Conservation (phyloP, 1,140 invertebrate genomes). For the Triops cancriformis region DNA sequence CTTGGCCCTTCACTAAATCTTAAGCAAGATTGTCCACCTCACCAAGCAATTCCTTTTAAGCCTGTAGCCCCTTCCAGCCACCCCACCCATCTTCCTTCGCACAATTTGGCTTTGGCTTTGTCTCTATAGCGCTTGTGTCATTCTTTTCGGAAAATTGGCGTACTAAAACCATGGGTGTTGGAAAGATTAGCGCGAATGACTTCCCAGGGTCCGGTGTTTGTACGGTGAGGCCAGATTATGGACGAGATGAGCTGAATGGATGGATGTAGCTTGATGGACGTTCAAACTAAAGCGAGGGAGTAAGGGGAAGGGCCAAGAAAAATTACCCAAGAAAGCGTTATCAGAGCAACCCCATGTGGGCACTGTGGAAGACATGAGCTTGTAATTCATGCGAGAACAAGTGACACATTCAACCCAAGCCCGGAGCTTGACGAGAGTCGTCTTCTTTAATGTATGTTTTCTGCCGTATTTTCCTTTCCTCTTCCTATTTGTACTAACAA, state of each 20-base stretch:
- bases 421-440: not conserved
- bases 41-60: not conserved
- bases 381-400: conserved; percentile 10
- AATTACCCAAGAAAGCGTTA: not conserved
- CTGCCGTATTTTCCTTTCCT: not conserved
- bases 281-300: not conserved
- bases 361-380: not conserved
- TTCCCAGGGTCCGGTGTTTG: no score
- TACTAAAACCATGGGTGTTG: not conserved
- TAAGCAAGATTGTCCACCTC: conserved; percentile 13
- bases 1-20: not conserved
- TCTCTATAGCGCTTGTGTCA: not conserved
- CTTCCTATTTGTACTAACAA: not conserved
- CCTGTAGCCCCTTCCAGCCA: not conserved
- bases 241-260: not conserved
- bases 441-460: not conserved
- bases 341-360: conserved; percentile 6
- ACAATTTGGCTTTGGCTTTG: not conserved
- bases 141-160: not conserved
- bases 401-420: not conserved
- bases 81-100: not conserved
- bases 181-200: not conserved
- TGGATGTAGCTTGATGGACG: not conserved
- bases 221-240: not conserved
- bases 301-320: not conserved